A percentile compares a stretch with the other conserved stretches of the same genome.
These are phyloP conservation scores for Slavum lentiscoides DNA, from an alignment of 2,888 invertebrate species.

Conservation along the genomic window DNA sequence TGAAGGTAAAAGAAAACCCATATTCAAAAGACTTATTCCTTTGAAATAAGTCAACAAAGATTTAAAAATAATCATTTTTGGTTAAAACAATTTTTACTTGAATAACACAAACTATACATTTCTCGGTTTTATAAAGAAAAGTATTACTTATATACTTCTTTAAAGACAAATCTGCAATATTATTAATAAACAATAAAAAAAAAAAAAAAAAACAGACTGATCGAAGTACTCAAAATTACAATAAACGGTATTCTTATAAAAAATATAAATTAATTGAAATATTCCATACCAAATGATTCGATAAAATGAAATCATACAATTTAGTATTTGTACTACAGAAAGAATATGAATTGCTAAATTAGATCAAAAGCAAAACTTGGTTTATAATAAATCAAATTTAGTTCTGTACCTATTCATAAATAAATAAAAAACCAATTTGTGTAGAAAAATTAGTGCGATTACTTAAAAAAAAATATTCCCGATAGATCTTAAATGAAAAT, in stretches of 20 bases:
- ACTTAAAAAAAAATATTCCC: constrained; percentile 15
- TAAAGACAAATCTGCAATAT: not conserved
- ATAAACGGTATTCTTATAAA: constrained; percentile 22
- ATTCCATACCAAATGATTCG: not conserved
- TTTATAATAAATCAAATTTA: constrained; percentile 11
- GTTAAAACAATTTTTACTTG: not conserved
- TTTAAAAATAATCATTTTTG: constrained; percentile 9
- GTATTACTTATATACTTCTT: not conserved
- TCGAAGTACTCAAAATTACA: constrained; percentile 10
- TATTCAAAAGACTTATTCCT: constrained; percentile 37
- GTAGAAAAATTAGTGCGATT: constrained; percentile 42
- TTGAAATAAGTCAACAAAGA: constrained; percentile 38
- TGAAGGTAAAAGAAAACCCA: constrained; percentile 10
- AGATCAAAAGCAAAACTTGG: not conserved
- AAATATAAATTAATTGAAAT: not conserved
- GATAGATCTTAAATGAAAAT: constrained; percentile 21
- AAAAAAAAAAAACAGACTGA: not conserved
- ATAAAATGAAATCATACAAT: constrained; percentile 16
- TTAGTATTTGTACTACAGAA: constrained; percentile 24
- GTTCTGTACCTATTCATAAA: constrained; percentile 1
- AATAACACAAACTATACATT: no score
- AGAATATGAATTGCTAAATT: not conserved
- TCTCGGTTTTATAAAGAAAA: not conserved
- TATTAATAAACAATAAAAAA: not conserved
- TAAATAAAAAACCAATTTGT: constrained; percentile 40